These are phyloP conservation scores for Alviniconcha strummeri DNA, from an alignment of 2,888 invertebrate species.

Conservation along the genomic window DNA sequence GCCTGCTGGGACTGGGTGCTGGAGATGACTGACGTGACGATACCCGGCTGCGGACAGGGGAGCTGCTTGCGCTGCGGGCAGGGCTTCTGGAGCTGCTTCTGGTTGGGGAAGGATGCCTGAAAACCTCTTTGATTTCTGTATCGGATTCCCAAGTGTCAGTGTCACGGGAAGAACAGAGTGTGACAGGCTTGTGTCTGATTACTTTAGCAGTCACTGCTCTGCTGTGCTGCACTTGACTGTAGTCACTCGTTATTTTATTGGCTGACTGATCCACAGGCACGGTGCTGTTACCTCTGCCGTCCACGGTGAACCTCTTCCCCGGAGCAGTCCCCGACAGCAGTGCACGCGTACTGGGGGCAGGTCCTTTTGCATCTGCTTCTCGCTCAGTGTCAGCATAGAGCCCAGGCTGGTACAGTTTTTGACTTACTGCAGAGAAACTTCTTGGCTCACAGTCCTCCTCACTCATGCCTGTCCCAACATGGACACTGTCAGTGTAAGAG, in stretches of 20 bases:
- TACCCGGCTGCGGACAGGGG: neutral
- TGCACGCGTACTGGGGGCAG: neutral
- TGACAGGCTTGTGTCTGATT: conserved; percentile 9
- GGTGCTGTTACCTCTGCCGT: neutral
- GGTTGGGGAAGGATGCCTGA: neutral
- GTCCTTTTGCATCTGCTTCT: neutral
- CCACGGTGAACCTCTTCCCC: neutral
- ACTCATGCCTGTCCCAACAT: neutral
- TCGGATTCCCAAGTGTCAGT: neutral
- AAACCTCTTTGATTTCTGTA: neutral
- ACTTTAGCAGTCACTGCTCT: conserved; percentile 6
- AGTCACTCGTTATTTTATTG: conserved; percentile 14
- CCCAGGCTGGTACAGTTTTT: conserved; percentile 27
- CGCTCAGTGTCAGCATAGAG: conserved; percentile 9
- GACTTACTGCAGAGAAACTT: neutral
- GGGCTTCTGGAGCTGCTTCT: too few relatives aligned
- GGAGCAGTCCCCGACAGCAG: neutral
- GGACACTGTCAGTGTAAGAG: neutral
- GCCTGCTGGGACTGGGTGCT: neutral
- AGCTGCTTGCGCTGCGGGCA: neutral
- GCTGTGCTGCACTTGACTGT: neutral
- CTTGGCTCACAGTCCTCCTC: neutral
- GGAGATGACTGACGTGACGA: neutral
- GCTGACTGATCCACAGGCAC: neutral
- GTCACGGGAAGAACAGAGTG: neutral